Conservation (phyloP, 1,140 invertebrate genomes). For the Patella vulgata region DNA sequence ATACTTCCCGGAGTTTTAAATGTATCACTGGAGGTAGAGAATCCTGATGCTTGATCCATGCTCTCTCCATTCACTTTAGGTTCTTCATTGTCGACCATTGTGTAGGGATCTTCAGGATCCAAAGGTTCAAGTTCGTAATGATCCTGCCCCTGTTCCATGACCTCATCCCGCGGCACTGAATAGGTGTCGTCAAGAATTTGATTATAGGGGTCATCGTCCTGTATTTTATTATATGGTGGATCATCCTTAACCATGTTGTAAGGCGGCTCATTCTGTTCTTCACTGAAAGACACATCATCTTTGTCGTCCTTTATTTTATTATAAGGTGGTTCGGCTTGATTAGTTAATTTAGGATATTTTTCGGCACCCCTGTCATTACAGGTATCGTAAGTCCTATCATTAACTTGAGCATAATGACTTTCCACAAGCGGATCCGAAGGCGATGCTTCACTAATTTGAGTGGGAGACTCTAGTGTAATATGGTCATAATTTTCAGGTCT, state of each 20-base stretch:
- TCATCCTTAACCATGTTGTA: conserved; percentile 29
- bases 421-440: conserved; percentile 15
- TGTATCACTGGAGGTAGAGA: background rate
- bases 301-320: background rate
- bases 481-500: conserved; percentile 37
- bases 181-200: conserved; percentile 25
- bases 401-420: conserved; percentile 38
- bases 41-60: background rate
- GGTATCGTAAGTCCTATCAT: conserved; percentile 40
- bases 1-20: too few relatives aligned
- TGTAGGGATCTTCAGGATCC: conserved; percentile 36
- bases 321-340: background rate
- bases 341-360: conserved; percentile 1
- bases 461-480: conserved; percentile 22
- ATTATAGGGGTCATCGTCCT: conserved; percentile 31
- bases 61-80: background rate
- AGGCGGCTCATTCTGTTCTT: conserved; percentile 8
- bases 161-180: conserved; percentile 13
- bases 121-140: background rate
- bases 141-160: background rate
- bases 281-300: conserved; percentile 5
- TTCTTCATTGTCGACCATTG: conserved; percentile 25
- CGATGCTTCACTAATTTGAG: conserved; percentile 18
- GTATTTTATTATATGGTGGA: conserved; percentile 45
- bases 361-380: conserved; percentile 28